These are phyloP conservation scores for Poeciliopsis paucimaculata DNA, from an alignment of 2,797 vertebrate genomes.

Conservation along the genomic window DNA sequence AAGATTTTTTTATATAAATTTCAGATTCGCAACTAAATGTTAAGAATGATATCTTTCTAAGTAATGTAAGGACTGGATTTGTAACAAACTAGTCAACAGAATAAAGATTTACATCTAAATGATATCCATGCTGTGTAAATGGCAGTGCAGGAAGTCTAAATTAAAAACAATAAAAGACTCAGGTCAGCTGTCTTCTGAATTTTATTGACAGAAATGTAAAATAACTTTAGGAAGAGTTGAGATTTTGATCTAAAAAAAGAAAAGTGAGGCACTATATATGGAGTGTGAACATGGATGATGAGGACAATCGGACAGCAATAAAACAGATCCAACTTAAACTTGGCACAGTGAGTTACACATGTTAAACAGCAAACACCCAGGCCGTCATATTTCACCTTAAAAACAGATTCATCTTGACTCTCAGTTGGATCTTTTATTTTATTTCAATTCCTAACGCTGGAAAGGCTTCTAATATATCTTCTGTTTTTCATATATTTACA, in stretches of 20 bases:
- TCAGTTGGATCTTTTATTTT: background rate
- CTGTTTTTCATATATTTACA: background rate
- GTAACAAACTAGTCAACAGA: background rate
- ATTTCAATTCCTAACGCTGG: background rate
- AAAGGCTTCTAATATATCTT: background rate
- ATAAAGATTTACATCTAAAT: background rate
- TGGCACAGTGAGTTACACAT: constrained; percentile 25
- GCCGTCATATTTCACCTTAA: background rate
- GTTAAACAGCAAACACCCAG: constrained; percentile 35
- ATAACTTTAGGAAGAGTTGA: constrained; percentile 9
- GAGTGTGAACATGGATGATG: constrained; percentile 31
- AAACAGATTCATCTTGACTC: background rate
- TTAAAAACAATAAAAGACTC: background rate
- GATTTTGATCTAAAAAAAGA: constrained; percentile 41
- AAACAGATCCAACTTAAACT: constrained; percentile 15
- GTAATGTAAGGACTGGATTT: background rate
- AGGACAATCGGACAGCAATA: constrained; percentile 25
- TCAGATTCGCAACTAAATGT: background rate
- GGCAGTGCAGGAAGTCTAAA: too few relatives aligned
- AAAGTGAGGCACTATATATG: constrained; percentile 46
- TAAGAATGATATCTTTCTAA: background rate
- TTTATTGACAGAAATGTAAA: constrained; percentile 13
- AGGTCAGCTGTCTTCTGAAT: background rate
- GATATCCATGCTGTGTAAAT: background rate
- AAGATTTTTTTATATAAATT: background rate